phyloP scores from a whole-genome alignment of 2,113 vertebrate genomes.

The Nothoprocta perdicaria region DNA sequence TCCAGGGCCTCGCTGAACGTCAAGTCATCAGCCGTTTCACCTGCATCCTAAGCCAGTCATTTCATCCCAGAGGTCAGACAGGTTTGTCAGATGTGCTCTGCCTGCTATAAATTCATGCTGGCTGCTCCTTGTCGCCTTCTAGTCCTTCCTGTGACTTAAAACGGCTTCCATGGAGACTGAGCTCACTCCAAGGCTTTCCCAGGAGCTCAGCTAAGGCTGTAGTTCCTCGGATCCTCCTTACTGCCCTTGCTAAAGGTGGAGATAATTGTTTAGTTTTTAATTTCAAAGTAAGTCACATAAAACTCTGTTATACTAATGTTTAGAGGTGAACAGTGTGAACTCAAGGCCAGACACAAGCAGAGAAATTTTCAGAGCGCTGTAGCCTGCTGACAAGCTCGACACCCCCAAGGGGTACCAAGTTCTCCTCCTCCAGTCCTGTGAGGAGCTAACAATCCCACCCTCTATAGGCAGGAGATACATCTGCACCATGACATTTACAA shows the following conservation, averaged over 20 bases:
- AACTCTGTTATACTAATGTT: neutral
- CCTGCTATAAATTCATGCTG: neutral
- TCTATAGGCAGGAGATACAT: neutral
- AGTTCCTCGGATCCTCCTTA: neutral
- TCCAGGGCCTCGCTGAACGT: neutral
- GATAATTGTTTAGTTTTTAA: neutral
- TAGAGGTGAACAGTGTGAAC: neutral
- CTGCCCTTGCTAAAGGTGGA: neutral
- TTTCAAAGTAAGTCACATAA: neutral
- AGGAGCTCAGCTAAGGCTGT: neutral
- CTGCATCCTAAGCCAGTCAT: neutral
- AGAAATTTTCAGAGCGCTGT: neutral
- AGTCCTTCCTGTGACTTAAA: neutral
- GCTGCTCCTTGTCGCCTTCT: neutral
- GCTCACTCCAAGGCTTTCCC: neutral
- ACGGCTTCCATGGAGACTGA: neutral
- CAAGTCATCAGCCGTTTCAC: neutral
- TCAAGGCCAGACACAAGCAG: neutral
- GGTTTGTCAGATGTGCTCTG: neutral
- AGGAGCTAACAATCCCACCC: neutral
- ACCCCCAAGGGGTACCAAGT: neutral
- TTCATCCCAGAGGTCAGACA: neutral
- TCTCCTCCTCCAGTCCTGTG: accelerated
- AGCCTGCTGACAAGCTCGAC: neutral
- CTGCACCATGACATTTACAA: neutral